Conservation (phyloP, 2,113 vertebrate genomes). For the Paraplagusia blochii region DNA sequence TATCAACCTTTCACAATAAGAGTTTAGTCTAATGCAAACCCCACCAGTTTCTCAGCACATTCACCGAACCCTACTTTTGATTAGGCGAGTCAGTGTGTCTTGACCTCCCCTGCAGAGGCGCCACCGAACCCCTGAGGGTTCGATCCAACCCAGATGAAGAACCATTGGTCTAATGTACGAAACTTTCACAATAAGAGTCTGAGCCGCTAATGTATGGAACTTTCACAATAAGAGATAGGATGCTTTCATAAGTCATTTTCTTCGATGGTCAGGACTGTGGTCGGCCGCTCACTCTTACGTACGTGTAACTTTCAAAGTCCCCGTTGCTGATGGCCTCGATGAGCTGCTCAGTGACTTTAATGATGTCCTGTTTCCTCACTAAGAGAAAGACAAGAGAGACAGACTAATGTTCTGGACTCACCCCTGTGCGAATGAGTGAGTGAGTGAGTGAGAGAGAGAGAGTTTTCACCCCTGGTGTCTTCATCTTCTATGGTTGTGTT, state of each 20-base stretch:
- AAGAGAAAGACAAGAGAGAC: constrained; percentile 8
- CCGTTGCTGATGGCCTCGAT: constrained; percentile 98
- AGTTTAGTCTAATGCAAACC: too few species aligned
- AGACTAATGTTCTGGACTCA: neutral
- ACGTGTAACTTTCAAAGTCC: constrained; percentile 99
- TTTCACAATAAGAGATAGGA: too few species aligned
- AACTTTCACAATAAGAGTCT: neutral
- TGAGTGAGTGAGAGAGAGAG: constrained; percentile 52
- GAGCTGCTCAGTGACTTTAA: constrained; percentile 96
- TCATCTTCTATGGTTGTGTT: constrained; percentile 98
- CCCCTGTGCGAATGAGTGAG: neutral
- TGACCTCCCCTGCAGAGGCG: too few species aligned
- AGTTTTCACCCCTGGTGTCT: constrained; percentile 88
- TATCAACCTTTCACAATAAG: neutral
- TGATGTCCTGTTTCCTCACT: constrained; percentile 98
- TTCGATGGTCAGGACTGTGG: too few species aligned
- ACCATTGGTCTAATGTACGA: neutral
- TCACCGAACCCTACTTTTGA: too few species aligned
- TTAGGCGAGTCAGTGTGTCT: too few species aligned
- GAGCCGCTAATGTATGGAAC: too few species aligned
- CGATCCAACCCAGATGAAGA: too few species aligned
- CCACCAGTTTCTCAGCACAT: too few species aligned
- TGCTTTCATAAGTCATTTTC: too few species aligned
- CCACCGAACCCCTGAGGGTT: too few species aligned
- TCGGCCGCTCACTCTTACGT: constrained; percentile 55